Conservation (phyloP, 1,140 invertebrate species). For the Drosophila ogumai region DNA sequence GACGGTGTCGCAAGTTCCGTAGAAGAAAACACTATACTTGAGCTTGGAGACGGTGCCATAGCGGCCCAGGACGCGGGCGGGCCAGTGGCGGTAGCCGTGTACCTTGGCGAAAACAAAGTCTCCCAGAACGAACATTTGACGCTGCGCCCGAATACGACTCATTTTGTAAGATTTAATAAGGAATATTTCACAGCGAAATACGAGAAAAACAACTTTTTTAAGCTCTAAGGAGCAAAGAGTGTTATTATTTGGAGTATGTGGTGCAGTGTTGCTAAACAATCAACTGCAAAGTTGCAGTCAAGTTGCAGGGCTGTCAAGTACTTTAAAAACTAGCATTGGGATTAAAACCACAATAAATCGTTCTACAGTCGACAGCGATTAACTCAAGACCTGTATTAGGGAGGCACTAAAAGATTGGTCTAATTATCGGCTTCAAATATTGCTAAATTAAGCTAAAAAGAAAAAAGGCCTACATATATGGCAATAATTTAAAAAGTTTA, state of each 20-base stretch:
- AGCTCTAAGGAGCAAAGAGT: background rate
- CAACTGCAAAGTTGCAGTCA: too few relatives aligned
- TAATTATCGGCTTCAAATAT: too few relatives aligned
- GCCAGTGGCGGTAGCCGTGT: slow-evolving; percentile 55
- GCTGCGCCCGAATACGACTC: background rate
- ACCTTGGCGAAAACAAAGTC: slow-evolving; percentile 69
- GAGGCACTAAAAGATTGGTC: too few relatives aligned
- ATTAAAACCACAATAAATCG: too few relatives aligned
- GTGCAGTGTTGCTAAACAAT: background rate
- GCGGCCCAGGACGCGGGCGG: slow-evolving; percentile 41
- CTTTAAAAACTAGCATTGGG: background rate
- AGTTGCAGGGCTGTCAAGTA: background rate
- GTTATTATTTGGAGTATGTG: background rate
- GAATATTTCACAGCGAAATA: background rate
- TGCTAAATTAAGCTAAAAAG: too few relatives aligned
- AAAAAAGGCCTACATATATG: too few relatives aligned
- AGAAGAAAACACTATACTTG: slow-evolving; percentile 46
- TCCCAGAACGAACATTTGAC: slow-evolving; percentile 8
- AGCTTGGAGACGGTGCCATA: background rate
- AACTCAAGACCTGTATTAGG: too few relatives aligned
- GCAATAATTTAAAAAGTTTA: too few relatives aligned
- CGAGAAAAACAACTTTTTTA: background rate
- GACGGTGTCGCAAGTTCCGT: slow-evolving; percentile 45
- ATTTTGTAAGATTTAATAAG: slow-evolving; percentile 10
- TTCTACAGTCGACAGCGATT: too few relatives aligned